A percentile compares a stretch with the other conserved stretches of the same genome.
These are phyloP conservation scores for Embidobia sp. DNA, from an alignment of 2,888 invertebrate species.

Conservation along the genomic window DNA sequence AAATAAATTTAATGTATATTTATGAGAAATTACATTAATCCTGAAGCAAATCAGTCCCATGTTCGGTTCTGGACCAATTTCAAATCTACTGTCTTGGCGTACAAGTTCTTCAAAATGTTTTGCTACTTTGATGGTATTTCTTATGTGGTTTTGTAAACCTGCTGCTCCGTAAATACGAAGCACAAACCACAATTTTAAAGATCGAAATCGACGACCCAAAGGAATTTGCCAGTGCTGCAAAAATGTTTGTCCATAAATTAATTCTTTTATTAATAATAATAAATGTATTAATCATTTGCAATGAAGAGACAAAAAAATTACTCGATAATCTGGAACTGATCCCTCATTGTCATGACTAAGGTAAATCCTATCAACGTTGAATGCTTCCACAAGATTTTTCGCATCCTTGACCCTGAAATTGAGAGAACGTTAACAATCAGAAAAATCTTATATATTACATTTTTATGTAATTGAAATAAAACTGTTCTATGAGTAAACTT, in stretches of 20 bases:
- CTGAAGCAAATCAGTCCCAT: conserved; percentile 96
- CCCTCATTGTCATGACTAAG: conserved; percentile 88
- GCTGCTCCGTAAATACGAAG: conserved; percentile 91
- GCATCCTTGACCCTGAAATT: conserved; percentile 85
- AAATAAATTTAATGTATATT: not conserved
- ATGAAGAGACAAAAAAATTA: conserved; percentile 71
- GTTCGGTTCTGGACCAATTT: conserved; percentile 87
- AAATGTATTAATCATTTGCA: not conserved
- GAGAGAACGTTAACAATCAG: no score
- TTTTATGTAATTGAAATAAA: no score
- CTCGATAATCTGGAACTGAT: conserved; percentile 85
- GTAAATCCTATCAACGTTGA: conserved; percentile 95
- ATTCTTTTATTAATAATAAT: not conserved
- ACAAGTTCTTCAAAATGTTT: conserved; percentile 89
- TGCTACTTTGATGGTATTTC: conserved; percentile 89
- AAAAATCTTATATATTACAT: no score
- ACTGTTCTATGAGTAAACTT: no score
- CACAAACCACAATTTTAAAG: conserved; percentile 97
- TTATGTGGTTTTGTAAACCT: conserved; percentile 89
- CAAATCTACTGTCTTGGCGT: conserved; percentile 88
- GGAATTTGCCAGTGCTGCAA: conserved; percentile 94
- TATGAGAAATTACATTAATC: conserved; percentile 84
- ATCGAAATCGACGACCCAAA: conserved; percentile 92
- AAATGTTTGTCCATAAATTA: no score
- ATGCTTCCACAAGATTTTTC: conserved; percentile 90